Base-by-base conservation (phyloP, 2,797 vertebrate species). In the Sebastes minor region DNA sequence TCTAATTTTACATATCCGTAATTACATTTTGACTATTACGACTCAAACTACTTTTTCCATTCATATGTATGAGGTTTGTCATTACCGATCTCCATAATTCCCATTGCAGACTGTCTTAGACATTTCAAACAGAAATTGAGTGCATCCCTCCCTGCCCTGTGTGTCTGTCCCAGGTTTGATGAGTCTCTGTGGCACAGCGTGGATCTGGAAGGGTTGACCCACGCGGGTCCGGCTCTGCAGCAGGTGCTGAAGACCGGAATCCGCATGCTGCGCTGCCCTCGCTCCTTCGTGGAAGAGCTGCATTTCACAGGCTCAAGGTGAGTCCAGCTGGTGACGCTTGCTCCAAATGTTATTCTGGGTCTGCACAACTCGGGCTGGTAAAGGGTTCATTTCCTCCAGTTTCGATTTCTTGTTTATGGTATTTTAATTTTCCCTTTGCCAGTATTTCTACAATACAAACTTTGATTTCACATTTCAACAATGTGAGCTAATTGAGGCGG, bases 121-220 rank as follows among this genome's bases (percentile, higher is more conserved):
- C 46, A 49, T 49, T 18, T 49, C 46, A 49, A 49, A 49, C 16
- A 42, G 5, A 42, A 14, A 0, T 42, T 42, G 13, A 42, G 0
- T 42, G 13, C 38, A 14, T 42, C 38, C 2, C 35, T 38, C 5
- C 8, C 61, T 23, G 53, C 53, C 18, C 18, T 38, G 5, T 82
- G 9, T 86, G 9, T 64, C 25, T 33, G n/a, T 52, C 6, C 1
- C 88, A 99, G 98, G 90, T 96, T 96, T 70, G 98, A 99, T 10
- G 97, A 98, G 86, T 98, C 96, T 14, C 94, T 99, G 33, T 99
- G 98, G 98, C 94, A 96, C 80, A 97, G 96, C 10, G 95, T 99
- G 32, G 98, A 99, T 80, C 94, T 99, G 86, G 92, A 96, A 20
- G 97, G 96, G 10, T 89, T 93, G 90, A 96, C 95, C 74, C 93